Base-by-base conservation (phyloP, 2,113 vertebrate genomes). In the Erythrolamprus reginae region DNA sequence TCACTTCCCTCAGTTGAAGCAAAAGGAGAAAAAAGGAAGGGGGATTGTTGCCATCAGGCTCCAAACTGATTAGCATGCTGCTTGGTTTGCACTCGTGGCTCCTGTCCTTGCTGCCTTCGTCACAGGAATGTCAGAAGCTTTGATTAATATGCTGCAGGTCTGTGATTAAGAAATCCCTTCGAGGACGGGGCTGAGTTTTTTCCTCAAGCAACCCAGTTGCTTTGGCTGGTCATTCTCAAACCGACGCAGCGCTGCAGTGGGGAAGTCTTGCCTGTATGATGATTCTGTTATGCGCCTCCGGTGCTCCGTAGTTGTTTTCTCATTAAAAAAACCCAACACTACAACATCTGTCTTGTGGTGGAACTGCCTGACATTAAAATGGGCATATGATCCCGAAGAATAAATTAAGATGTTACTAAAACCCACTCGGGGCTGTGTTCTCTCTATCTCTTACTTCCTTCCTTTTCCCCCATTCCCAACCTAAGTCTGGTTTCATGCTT, bases 1-100 rank as follows among this genome's bases (percentile, higher is more conserved):
- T 77, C 70, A 21, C 9, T 77, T 77, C 70, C 33, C 33, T 9
- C 17, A 3, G 17, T 21, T 38, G 70, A 42, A 77, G 33, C 70
- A 77, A 42, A 38, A 38, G n/a, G 45, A 2, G 0, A 15, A n/a
- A 33, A 70, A 70, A 21, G 17, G 17, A 42, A 8, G 15, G 38
- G 77, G 82, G 58, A 3, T 84, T 9, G 2, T 0, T 0, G 21
- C 50, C 77, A 90, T 58, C 33, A 48, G 17, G 83, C 93, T 56
- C 12, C 28, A 12, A 0, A 28, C 24, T 10, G 21, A 12, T 26
- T 21, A 0, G 86, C 82, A 5, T 4, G 50, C 0, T 1, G 88
- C 58, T 87, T 3, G 0, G 26, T 87, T 28, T 84, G 50, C 91
- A 89, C 0, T 58, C 21, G 1, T 86, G 65, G 84, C 87, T 91